These are phyloP conservation scores for Colostygia pectinataria DNA, from an alignment of 2,888 invertebrate genomes.

Conservation along the genomic window DNA sequence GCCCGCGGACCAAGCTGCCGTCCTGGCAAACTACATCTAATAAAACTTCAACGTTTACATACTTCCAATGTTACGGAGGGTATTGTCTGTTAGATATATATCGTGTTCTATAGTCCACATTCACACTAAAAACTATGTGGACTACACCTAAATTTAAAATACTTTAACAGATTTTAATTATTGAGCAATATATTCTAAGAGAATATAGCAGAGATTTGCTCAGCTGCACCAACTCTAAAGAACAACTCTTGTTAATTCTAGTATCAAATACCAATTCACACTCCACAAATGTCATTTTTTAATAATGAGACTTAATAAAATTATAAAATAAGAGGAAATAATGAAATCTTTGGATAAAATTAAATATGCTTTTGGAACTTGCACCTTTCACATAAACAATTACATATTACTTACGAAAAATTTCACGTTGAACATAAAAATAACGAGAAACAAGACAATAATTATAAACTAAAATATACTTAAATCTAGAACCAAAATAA, in stretches of 20 bases:
- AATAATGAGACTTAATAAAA: slow-evolving; percentile 60
- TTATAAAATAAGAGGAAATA: slow-evolving; percentile 61
- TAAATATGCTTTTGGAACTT: slow-evolving; percentile 77
- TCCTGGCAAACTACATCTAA: slow-evolving; percentile 79
- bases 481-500: slow-evolving; percentile 77
- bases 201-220: slow-evolving; percentile 82
- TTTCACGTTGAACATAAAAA: slow-evolving; percentile 72
- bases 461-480: slow-evolving; percentile 70
- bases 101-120: slow-evolving; percentile 69
- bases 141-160: slow-evolving; percentile 77
- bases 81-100: slow-evolving; percentile 82
- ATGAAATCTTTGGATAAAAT: slow-evolving; percentile 81
- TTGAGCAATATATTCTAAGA: slow-evolving; percentile 81
- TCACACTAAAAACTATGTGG: slow-evolving; percentile 69
- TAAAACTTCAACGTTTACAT: slow-evolving; percentile 71
- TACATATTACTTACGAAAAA: slow-evolving; percentile 50
- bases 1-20: slow-evolving; percentile 66
- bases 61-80: slow-evolving; percentile 75
- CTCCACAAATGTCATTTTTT: slow-evolving; percentile 78
- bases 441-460: slow-evolving; percentile 70
- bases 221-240: slow-evolving; percentile 81
- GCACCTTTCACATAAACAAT: slow-evolving; percentile 73
- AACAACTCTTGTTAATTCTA: slow-evolving; percentile 72
- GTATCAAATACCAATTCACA: slow-evolving; percentile 78
- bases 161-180: slow-evolving; percentile 80